Evolutionary conservation across 2,888 invertebrate genomes (phyloP).

Genomic region (Mantis religiosa): DNA sequence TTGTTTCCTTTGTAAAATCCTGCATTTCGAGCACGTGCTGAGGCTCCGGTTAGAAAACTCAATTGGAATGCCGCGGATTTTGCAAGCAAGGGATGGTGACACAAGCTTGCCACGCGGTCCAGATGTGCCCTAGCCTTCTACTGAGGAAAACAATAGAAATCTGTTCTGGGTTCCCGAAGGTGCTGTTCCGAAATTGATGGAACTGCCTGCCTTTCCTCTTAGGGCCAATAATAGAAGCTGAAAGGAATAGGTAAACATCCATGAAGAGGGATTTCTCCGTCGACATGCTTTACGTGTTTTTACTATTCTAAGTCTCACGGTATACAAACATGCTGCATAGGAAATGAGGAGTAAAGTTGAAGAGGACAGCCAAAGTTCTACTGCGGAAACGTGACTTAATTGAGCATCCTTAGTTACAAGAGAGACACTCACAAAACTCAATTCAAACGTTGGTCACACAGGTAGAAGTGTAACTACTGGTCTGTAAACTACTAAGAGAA

Average conservation of each 20-base stretch:
- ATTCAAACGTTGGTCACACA: too few relatives aligned
- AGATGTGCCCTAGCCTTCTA: neutral
- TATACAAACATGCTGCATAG: neutral
- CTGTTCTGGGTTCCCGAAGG: neutral
- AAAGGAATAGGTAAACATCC: neutral
- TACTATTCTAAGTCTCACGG: neutral
- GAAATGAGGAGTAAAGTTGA: neutral
- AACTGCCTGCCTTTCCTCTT: neutral
- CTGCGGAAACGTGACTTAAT: too few relatives aligned
- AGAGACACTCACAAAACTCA: too few relatives aligned
- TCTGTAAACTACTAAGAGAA: too few relatives aligned
- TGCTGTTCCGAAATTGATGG: neutral
- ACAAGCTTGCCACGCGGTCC: neutral
- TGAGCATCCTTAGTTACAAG: too few relatives aligned
- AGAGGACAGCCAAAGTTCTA: too few relatives aligned
- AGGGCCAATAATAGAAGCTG: neutral
- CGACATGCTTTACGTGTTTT: neutral
- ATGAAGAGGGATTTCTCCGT: neutral
- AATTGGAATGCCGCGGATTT: neutral
- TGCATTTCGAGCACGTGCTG: neutral
- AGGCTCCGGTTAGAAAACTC: neutral
- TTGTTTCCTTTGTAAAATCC: neutral
- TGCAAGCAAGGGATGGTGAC: neutral
- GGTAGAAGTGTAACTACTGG: too few relatives aligned
- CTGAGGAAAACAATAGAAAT: neutral